These are phyloP conservation scores for Ichneumoninae sp. DNA, from an alignment of 2,888 invertebrate species.

Conservation along the genomic window DNA sequence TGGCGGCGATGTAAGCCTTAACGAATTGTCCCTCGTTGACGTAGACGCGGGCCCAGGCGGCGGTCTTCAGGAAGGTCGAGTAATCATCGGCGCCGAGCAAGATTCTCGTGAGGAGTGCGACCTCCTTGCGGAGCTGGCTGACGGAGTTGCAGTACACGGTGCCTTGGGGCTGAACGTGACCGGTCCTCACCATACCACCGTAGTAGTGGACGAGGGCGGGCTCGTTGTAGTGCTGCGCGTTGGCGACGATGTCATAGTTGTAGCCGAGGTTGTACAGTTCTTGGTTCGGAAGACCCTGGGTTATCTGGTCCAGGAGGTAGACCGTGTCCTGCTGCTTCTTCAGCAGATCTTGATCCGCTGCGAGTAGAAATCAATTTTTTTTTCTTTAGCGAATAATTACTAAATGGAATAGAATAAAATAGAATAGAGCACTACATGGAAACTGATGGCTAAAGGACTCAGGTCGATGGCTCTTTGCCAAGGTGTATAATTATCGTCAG, in stretches of 20 bases:
- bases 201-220: slow-evolving; percentile 85
- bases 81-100: slow-evolving; percentile 90
- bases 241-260: slow-evolving; percentile 86
- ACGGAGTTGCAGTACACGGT: slow-evolving; percentile 88
- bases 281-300: slow-evolving; percentile 86
- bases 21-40: slow-evolving; percentile 90
- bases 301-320: slow-evolving; percentile 87
- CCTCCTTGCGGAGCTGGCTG: slow-evolving; percentile 87
- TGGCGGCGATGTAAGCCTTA: slow-evolving; percentile 86
- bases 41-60: slow-evolving; percentile 88
- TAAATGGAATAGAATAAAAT: neutral
- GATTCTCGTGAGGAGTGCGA: slow-evolving; percentile 88
- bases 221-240: slow-evolving; percentile 86
- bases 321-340: slow-evolving; percentile 86
- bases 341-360: slow-evolving; percentile 86
- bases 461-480: too few species aligned
- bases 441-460: neutral
- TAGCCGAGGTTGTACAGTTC: slow-evolving; percentile 86
- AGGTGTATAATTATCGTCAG: too few species aligned
- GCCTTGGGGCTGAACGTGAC: slow-evolving; percentile 86
- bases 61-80: slow-evolving; percentile 89
- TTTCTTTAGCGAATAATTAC: neutral
- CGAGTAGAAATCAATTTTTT: neutral
- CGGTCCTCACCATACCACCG: slow-evolving; percentile 85
- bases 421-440: neutral